These are phyloP conservation scores for Phrynocephalus guinanensis DNA, from an alignment of 2,797 vertebrate species.

Conservation along the genomic window DNA sequence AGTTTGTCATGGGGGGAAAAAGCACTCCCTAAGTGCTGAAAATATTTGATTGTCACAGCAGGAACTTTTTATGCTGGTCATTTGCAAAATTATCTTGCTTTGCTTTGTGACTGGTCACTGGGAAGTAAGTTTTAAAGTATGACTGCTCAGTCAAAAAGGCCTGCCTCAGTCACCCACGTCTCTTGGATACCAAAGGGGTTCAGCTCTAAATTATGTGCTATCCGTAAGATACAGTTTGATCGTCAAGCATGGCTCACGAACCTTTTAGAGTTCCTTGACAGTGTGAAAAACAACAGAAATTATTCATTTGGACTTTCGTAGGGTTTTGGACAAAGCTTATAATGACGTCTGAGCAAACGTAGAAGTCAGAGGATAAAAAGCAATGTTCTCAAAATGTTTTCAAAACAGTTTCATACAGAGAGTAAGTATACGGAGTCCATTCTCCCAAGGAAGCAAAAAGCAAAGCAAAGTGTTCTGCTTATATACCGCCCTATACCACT, in stretches of 20 bases:
- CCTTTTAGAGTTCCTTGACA: neutral
- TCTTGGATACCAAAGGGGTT: too few relatives aligned
- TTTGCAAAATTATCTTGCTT: too few relatives aligned
- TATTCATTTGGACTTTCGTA: neutral
- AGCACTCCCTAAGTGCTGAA: too few relatives aligned
- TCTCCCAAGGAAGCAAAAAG: neutral
- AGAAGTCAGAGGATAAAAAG: neutral
- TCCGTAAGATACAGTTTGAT: too few relatives aligned
- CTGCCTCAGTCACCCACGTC: neutral
- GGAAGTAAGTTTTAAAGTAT: too few relatives aligned
- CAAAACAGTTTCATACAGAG: neutral
- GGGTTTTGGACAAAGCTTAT: neutral
- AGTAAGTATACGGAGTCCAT: neutral
- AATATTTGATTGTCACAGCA: too few relatives aligned
- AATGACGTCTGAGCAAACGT: neutral
- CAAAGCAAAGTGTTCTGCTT: too few relatives aligned
- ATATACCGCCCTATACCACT: too few relatives aligned
- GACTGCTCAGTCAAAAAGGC: neutral
- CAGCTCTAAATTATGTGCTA: too few relatives aligned
- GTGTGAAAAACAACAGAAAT: neutral
- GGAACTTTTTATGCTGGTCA: too few relatives aligned
- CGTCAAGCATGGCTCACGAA: neutral
- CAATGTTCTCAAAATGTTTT: neutral
- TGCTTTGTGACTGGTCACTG: too few relatives aligned
- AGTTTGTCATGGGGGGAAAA: too few relatives aligned